These are phyloP conservation scores for Holothuria leucospilota DNA, from an alignment of 53 echinoderm and acorn worm genomes.

Conservation along the genomic window DNA sequence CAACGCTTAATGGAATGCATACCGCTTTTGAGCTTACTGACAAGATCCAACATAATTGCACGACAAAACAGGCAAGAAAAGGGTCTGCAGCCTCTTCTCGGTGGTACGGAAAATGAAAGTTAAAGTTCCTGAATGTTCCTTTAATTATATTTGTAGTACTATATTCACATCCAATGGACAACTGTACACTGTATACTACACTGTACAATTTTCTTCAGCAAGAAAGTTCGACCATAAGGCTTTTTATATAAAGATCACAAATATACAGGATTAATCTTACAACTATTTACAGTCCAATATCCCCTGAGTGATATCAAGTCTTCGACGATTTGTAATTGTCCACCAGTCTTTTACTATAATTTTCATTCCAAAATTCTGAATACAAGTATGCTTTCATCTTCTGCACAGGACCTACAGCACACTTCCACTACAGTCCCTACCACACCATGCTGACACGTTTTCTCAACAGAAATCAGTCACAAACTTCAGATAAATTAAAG, in stretches of 20 bases:
- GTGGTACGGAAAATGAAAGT: not conserved
- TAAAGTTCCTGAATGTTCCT: no score
- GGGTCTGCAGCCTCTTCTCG: not conserved
- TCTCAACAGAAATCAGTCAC: no score
- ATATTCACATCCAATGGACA: no score
- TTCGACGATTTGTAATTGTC: slow-evolving; percentile 32
- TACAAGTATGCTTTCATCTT: slow-evolving; percentile 16
- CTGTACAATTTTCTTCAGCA: no score
- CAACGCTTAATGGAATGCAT: slow-evolving; percentile 77
- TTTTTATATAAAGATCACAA: no score
- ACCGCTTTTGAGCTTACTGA: slow-evolving; percentile 44
- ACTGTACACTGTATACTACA: no score
- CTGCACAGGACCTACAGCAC: not conserved
- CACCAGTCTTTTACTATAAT: not conserved
- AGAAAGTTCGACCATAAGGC: no score
- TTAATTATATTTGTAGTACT: no score
- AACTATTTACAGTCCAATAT: slow-evolving; percentile 10
- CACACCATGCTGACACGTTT: not conserved
- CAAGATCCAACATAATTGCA: slow-evolving; percentile 49
- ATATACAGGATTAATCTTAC: not conserved
- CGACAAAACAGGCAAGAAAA: slow-evolving; percentile 28
- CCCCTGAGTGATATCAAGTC: slow-evolving; percentile 5
- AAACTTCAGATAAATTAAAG: no score
- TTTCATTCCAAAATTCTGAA: not conserved
- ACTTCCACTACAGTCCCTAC: not conserved